Conservation (phyloP, 1,140 invertebrate genomes). For the Grapholita molesta region DNA sequence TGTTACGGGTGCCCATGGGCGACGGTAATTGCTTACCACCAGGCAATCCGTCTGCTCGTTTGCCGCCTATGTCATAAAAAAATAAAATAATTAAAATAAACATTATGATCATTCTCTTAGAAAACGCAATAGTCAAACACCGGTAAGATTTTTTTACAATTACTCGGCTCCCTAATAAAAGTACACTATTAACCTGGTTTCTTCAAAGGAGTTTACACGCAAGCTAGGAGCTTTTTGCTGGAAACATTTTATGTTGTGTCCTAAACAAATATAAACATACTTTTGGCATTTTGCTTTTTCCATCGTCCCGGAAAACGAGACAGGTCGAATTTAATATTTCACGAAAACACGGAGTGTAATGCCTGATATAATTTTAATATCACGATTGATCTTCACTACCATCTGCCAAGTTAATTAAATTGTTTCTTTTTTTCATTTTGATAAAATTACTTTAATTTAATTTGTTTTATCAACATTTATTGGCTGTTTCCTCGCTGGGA, state of each 20-base stretch:
- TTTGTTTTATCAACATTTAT: too few relatives aligned
- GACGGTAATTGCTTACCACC: too few relatives aligned
- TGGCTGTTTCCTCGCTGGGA: too few relatives aligned
- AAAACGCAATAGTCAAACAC: neutral
- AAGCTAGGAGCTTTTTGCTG: neutral
- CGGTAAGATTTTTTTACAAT: neutral
- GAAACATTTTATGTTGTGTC: constrained; percentile 4
- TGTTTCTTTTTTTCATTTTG: too few relatives aligned
- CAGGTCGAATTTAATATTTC: constrained; percentile 12
- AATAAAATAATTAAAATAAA: neutral
- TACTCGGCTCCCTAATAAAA: neutral
- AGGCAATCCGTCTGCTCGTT: too few relatives aligned
- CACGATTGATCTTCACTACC: neutral
- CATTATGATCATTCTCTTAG: neutral
- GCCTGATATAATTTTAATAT: neutral
- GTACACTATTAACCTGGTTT: neutral
- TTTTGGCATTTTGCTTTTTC: constrained; percentile 12
- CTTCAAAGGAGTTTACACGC: neutral
- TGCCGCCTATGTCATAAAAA: too few relatives aligned
- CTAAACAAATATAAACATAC: constrained; percentile 11
- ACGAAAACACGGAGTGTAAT: neutral
- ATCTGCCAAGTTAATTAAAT: neutral
- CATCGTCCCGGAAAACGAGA: neutral
- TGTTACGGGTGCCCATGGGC: too few relatives aligned
- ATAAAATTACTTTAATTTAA: too few relatives aligned